These are phyloP conservation scores for Sylvia atricapilla DNA, from an alignment of 2,113 vertebrate species.

Conservation along the genomic window DNA sequence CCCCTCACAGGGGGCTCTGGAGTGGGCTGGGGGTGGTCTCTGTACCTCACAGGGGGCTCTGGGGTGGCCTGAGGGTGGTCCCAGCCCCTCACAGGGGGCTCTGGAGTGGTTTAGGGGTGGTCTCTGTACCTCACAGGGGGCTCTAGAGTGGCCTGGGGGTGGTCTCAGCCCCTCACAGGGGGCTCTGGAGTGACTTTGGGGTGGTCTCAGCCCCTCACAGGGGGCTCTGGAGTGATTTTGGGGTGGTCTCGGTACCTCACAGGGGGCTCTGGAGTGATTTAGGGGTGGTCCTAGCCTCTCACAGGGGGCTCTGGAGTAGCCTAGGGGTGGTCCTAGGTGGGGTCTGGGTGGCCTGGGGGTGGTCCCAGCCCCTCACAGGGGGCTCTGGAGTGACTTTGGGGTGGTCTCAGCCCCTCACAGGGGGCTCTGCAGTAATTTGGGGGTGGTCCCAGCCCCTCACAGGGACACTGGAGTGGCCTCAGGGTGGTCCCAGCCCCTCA, in stretches of 20 bases:
- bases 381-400: background rate
- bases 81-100: background rate
- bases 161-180: background rate
- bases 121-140: accelerated
- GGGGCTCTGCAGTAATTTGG: too few species aligned
- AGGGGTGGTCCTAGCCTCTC: too few species aligned
- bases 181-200: background rate
- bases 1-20: background rate
- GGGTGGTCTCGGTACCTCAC: too few species aligned
- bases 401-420: too few species aligned
- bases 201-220: background rate
- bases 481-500: too few species aligned
- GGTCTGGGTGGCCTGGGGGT: background rate
- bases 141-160: accelerated
- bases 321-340: too few species aligned
- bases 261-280: background rate
- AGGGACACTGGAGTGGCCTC: background rate
- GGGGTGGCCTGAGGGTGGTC: accelerated
- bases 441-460: too few species aligned
- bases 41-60: too few species aligned
- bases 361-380: background rate
- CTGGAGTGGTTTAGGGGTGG: accelerated
- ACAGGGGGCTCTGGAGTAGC: background rate
- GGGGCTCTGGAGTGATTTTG: too few species aligned
- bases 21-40: accelerated